These are phyloP conservation scores for Glaucopsyche alexis DNA, from an alignment of 2,888 invertebrate genomes.

Conservation along the genomic window DNA sequence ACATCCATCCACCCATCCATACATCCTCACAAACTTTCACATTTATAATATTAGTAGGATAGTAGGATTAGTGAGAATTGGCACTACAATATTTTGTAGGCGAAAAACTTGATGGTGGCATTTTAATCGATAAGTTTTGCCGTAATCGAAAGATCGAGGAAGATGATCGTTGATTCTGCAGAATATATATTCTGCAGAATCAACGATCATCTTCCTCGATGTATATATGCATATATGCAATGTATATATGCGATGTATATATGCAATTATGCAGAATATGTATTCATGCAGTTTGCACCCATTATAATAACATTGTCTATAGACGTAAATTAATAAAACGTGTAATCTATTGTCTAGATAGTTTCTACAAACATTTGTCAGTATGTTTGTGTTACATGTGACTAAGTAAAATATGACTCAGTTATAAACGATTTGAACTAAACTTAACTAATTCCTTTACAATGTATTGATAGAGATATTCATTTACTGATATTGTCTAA, in stretches of 20 bases:
- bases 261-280: too few relatives aligned
- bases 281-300: neutral
- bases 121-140: neutral
- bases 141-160: neutral
- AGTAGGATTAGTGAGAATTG: too few relatives aligned
- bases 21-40: too few relatives aligned
- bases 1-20: too few relatives aligned
- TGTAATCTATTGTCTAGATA: slow-evolving; percentile 16
- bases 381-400: slow-evolving; percentile 10
- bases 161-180: neutral
- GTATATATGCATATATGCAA: too few relatives aligned
- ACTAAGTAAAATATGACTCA: slow-evolving; percentile 19
- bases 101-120: neutral
- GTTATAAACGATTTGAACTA: neutral
- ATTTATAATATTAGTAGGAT: too few relatives aligned
- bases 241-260: too few relatives aligned
- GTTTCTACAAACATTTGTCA: slow-evolving; percentile 9
- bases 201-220: too few relatives aligned
- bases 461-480: slow-evolving; percentile 1
- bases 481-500: neutral
- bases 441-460: neutral
- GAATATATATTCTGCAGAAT: too few relatives aligned
- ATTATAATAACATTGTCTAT: neutral
- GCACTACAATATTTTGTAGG: neutral
- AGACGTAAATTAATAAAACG: slow-evolving; percentile 13